Evolutionary conservation across 2,888 invertebrate genomes (phyloP).

Genomic region (Aricia artaxerxes): DNA sequence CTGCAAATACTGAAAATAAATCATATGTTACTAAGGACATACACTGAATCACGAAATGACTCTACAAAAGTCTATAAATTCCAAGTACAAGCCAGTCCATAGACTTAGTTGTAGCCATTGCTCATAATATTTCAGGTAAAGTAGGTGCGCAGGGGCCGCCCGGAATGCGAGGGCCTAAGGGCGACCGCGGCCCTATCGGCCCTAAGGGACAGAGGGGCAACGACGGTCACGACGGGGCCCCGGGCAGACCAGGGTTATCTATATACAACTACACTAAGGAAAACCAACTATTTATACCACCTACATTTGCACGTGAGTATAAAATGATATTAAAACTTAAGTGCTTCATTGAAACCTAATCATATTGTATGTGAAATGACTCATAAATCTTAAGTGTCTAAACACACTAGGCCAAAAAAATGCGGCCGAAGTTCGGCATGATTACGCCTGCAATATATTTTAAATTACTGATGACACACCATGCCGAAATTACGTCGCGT

Average conservation of each 20-base stretch:
- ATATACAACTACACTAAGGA: slow-evolving; percentile 87
- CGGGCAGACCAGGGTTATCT: slow-evolving; percentile 90
- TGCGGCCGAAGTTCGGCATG: too few species aligned
- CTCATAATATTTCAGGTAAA: slow-evolving; percentile 70
- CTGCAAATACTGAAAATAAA: background rate
- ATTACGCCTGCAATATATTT: too few species aligned
- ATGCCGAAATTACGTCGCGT: too few species aligned
- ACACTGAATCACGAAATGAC: background rate
- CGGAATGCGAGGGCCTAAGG: slow-evolving; percentile 87
- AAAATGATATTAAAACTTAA: too few species aligned
- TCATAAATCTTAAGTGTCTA: too few species aligned
- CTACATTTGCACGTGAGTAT: slow-evolving; percentile 84
- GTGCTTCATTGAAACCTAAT: too few species aligned
- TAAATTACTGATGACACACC: too few species aligned
- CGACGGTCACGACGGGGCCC: slow-evolving; percentile 86
- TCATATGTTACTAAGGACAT: too few species aligned
- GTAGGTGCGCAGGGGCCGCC: slow-evolving; percentile 83
- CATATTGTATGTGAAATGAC: too few species aligned
- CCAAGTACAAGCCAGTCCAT: background rate
- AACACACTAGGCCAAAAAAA: too few species aligned
- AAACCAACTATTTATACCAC: slow-evolving; percentile 89
- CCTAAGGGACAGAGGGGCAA: slow-evolving; percentile 87
- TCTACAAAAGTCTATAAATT: background rate
- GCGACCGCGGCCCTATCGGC: slow-evolving; percentile 84
- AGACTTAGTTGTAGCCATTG: too few species aligned